These are phyloP conservation scores for Chaenodraco wilsoni DNA, from an alignment of 2,797 vertebrate genomes.

Conservation along the genomic window DNA sequence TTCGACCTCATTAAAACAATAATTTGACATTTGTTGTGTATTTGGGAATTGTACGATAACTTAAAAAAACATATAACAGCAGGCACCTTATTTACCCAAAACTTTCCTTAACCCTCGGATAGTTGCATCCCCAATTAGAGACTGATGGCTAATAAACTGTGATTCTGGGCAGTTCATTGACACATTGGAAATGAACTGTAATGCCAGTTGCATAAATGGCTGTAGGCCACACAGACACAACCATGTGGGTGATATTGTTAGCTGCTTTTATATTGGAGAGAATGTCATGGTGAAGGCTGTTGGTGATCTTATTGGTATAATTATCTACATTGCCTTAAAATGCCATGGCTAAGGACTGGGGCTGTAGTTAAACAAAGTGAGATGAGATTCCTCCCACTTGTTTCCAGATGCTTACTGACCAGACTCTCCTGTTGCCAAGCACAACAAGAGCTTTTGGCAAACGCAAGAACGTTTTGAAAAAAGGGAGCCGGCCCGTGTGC, in stretches of 20 bases:
- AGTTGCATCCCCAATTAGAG: constrained; percentile 15
- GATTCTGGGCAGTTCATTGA: constrained; percentile 32
- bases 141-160: constrained; percentile 21
- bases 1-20: neutral
- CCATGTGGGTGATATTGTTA: constrained; percentile 23
- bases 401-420: constrained; percentile 41
- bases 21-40: neutral
- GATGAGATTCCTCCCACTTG: constrained; percentile 42
- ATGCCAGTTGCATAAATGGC: constrained; percentile 32
- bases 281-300: constrained; percentile 43
- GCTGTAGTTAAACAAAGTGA: constrained; percentile 11
- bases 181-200: constrained; percentile 15
- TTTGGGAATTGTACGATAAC: neutral
- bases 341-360: constrained; percentile 29
- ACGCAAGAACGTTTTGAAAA: constrained; percentile 43
- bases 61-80: neutral
- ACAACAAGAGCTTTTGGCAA: constrained; percentile 38
- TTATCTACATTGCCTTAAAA: constrained; percentile 54
- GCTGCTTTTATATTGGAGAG: constrained; percentile 17
- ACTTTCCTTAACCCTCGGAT: neutral
- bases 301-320: constrained; percentile 44
- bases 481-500: constrained; percentile 46
- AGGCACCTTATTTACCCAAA: constrained; percentile 5
- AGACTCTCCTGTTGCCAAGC: constrained; percentile 50
- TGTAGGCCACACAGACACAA: constrained; percentile 26